Conservation (phyloP, 2,888 invertebrate species). For the Stenodema calcarata region DNA sequence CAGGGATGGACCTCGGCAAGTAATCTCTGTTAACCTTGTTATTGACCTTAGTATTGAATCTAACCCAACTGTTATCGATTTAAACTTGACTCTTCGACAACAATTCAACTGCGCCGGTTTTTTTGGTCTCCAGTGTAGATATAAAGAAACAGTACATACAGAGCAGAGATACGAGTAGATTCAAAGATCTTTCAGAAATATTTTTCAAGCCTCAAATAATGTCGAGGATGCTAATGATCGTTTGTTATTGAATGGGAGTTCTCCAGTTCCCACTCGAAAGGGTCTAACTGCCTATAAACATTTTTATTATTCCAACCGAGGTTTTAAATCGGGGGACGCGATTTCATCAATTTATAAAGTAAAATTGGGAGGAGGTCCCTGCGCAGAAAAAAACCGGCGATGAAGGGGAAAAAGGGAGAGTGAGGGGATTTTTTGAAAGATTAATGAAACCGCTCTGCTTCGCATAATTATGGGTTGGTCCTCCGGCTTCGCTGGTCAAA, state of each 20-base stretch:
- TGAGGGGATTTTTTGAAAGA: constrained; percentile 17
- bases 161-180: too few relatives aligned
- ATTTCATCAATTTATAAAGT: neutral
- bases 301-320: neutral
- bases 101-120: too few relatives aligned
- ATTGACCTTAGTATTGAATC: too few relatives aligned
- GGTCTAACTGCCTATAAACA: neutral
- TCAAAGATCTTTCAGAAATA: too few relatives aligned
- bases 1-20: too few relatives aligned
- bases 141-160: too few relatives aligned
- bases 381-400: neutral
- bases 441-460: constrained; percentile 6
- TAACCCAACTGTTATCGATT: too few relatives aligned
- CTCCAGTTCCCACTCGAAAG: neutral
- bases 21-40: too few relatives aligned
- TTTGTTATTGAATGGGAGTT: neutral
- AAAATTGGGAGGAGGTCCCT: neutral
- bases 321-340: neutral
- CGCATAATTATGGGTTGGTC: constrained; percentile 25
- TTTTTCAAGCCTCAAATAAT: too few relatives aligned
- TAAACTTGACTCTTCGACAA: too few relatives aligned
- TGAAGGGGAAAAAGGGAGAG: neutral
- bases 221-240: too few relatives aligned
- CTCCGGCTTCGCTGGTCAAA: neutral
- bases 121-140: too few relatives aligned